These are phyloP conservation scores for Andrena cerasifolii DNA, from an alignment of 1,140 invertebrate genomes.

Conservation along the genomic window DNA sequence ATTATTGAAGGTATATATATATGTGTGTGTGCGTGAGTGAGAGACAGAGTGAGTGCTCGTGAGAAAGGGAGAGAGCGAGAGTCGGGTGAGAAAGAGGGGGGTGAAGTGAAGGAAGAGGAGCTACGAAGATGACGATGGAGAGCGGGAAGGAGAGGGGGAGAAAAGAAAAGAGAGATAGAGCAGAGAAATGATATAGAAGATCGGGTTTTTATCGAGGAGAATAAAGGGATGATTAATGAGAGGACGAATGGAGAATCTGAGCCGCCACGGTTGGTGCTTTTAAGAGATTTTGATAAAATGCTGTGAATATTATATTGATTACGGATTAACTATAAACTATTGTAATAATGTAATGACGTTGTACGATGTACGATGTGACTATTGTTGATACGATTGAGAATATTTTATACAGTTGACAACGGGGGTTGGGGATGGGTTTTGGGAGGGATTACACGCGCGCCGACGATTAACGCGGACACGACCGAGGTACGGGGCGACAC, in stretches of 20 bases:
- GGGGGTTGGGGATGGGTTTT: constrained; percentile 49
- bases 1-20: constrained; percentile 64
- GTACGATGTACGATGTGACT: constrained; percentile 80
- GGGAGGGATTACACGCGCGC: constrained; percentile 20
- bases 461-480: constrained; percentile 29
- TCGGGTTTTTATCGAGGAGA: constrained; percentile 27
- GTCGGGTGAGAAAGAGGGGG: neutral
- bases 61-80: constrained; percentile 14
- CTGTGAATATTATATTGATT: constrained; percentile 83
- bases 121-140: constrained; percentile 42
- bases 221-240: neutral
- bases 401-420: constrained; percentile 81
- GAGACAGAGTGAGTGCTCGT: neutral
- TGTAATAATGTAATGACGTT: constrained; percentile 81
- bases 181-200: constrained; percentile 29
- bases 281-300: constrained; percentile 82
- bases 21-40: neutral
- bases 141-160: constrained; percentile 38
- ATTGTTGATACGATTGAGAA: constrained; percentile 82
- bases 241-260: constrained; percentile 57
- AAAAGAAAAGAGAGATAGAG: constrained; percentile 46
- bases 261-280: constrained; percentile 81
- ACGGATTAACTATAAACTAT: constrained; percentile 79
- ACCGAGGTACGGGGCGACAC: neutral
- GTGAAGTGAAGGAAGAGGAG: neutral